These are phyloP conservation scores for Aelia acuminata DNA, from an alignment of 2,888 invertebrate genomes.

Conservation along the genomic window DNA sequence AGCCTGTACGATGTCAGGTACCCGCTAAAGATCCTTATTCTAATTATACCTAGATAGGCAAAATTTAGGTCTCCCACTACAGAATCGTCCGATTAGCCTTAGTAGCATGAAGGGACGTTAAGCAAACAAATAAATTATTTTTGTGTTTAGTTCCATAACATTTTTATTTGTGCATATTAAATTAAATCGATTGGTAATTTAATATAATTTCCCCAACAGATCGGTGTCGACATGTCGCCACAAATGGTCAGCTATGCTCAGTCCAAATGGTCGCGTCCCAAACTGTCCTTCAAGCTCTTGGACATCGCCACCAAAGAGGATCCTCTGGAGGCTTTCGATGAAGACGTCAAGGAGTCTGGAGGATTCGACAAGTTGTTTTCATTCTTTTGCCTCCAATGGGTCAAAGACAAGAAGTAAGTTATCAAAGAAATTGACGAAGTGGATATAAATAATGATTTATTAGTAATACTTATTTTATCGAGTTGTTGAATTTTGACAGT, in stretches of 20 bases:
- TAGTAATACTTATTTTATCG: no score
- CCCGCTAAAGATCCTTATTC: no score
- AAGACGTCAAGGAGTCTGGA: neutral
- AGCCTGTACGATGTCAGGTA: no score
- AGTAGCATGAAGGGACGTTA: no score
- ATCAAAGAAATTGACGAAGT: neutral
- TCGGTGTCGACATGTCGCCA: conserved; percentile 52
- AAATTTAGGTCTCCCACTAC: no score
- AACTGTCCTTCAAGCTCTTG: conserved; percentile 42
- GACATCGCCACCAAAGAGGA: conserved; percentile 47
- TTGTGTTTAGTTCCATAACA: no score
- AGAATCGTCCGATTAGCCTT: no score
- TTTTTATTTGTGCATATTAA: neutral
- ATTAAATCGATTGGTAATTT: neutral
- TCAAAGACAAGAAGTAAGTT: conserved; percentile 58
- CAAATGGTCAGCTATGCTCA: conserved; percentile 56
- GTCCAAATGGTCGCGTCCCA: neutral
- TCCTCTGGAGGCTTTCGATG: neutral
- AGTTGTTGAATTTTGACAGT: no score
- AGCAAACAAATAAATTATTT: no score
- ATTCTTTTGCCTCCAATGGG: conserved; percentile 62
- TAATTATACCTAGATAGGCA: no score
- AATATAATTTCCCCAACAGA: conserved; percentile 13
- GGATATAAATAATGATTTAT: neutral
- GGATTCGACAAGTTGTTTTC: conserved; percentile 62